Conservation (phyloP, 2,113 vertebrate genomes). For the Hippocampus barbouri region DNA sequence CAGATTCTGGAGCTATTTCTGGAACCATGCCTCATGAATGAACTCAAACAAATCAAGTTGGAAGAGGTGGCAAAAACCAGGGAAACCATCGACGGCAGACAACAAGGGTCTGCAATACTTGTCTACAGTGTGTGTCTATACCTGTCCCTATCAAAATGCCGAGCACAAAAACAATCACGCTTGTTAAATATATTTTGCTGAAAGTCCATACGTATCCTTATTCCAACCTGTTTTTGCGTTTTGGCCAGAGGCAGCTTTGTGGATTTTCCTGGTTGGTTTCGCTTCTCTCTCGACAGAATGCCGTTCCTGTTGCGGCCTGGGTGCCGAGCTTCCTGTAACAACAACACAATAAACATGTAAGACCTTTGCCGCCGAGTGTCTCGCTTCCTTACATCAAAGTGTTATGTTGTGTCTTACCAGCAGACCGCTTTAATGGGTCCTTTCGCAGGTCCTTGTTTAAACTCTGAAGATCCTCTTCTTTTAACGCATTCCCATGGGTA, state of each 20-base stretch:
- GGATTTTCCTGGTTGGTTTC: conserved; percentile 84
- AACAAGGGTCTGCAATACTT: not conserved
- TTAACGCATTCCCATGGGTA: conserved; percentile 84
- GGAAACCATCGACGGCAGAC: conserved; percentile 4
- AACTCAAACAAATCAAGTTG: conserved; percentile 22
- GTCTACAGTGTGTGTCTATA: not conserved
- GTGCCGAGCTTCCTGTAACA: conserved; percentile 61
- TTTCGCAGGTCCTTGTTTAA: conserved; percentile 77
- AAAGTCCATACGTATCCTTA: not conserved
- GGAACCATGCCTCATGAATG: conserved; percentile 6
- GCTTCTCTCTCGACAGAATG: conserved; percentile 80
- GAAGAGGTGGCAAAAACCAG: conserved; percentile 13
- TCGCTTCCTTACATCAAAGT: not conserved
- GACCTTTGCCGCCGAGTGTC: not conserved
- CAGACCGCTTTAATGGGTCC: conserved; percentile 75
- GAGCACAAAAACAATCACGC: not conserved
- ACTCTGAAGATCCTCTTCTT: conserved; percentile 76
- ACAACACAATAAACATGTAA: not conserved
- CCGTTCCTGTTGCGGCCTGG: conserved; percentile 59
- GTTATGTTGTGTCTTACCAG: conserved; percentile 68
- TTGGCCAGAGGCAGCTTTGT: conserved; percentile 75
- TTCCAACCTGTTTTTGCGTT: conserved; percentile 80
- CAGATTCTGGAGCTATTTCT: conserved; percentile 61
- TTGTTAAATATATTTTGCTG: not conserved
- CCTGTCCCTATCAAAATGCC: no score